Conservation (phyloP, 2,888 invertebrate genomes). For the Drosophila stalkeri region DNA sequence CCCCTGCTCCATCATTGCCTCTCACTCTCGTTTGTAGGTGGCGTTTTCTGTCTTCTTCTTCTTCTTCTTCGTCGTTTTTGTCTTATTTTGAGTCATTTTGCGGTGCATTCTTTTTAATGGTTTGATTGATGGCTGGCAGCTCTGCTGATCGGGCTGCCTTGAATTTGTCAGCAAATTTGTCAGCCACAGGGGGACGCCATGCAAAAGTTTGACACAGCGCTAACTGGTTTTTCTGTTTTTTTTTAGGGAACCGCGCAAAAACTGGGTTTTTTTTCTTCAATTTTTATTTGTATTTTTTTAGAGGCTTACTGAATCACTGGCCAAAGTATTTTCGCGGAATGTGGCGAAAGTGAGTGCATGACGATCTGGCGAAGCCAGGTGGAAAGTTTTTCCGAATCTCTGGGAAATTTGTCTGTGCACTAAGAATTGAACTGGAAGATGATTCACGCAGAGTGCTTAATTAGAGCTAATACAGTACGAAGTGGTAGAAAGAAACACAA, state of each 20-base stretch:
- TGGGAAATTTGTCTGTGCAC: slow-evolving; percentile 24
- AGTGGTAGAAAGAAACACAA: too few relatives aligned
- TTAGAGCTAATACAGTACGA: too few relatives aligned
- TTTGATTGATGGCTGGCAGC: slow-evolving; percentile 79
- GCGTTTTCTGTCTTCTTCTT: slow-evolving; percentile 37
- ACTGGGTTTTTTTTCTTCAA: slow-evolving; percentile 18
- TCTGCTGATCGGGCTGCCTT: slow-evolving; percentile 71
- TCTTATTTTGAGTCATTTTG: slow-evolving; percentile 65
- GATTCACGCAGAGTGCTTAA: neutral
- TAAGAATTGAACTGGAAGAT: neutral
- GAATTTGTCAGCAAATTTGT: slow-evolving; percentile 80
- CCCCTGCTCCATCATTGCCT: neutral
- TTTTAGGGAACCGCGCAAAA: slow-evolving; percentile 15
- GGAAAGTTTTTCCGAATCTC: slow-evolving; percentile 36
- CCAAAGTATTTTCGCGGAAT: slow-evolving; percentile 63
- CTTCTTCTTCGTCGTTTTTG: neutral
- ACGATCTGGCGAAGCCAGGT: slow-evolving; percentile 41
- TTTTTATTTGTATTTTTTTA: slow-evolving; percentile 17
- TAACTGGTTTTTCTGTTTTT: slow-evolving; percentile 64
- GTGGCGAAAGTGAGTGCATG: slow-evolving; percentile 57
- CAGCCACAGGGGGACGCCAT: slow-evolving; percentile 52
- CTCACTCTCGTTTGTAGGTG: slow-evolving; percentile 61
- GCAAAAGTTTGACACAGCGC: slow-evolving; percentile 47
- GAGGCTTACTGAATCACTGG: slow-evolving; percentile 73
- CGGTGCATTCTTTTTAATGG: slow-evolving; percentile 80